phyloP scores from a whole-genome alignment of 2,888 invertebrate genomes.

The Ethmia dodecea region DNA sequence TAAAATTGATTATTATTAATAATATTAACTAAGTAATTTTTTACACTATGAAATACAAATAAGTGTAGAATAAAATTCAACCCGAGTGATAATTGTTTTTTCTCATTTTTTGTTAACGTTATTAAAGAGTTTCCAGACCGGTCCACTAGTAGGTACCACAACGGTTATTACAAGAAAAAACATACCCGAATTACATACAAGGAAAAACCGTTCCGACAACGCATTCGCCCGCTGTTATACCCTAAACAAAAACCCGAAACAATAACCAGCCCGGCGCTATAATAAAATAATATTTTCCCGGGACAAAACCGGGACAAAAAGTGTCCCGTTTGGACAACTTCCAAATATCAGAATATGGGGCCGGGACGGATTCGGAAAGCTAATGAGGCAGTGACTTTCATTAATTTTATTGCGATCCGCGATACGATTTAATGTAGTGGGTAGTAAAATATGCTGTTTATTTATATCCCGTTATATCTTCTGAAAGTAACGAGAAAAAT shows the following conservation, averaged over 20 bases:
- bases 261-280: slow-evolving; percentile 15
- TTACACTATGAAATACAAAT: too few relatives aligned
- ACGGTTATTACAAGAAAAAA: slow-evolving; percentile 1
- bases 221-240: slow-evolving; percentile 2
- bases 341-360: slow-evolving; percentile 24
- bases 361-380: slow-evolving; percentile 18
- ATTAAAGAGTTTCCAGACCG: too few relatives aligned
- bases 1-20: too few relatives aligned
- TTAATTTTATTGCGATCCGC: slow-evolving; percentile 23
- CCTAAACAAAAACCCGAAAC: slow-evolving; percentile 19
- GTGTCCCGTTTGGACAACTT: slow-evolving; percentile 25
- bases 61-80: too few relatives aligned
- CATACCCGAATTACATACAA: slow-evolving; percentile 3
- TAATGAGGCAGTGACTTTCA: slow-evolving; percentile 22
- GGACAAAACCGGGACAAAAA: slow-evolving; percentile 16
- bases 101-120: too few relatives aligned
- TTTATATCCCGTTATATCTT: not conserved
- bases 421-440: slow-evolving; percentile 15
- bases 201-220: not conserved
- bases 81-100: too few relatives aligned
- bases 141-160: too few relatives aligned
- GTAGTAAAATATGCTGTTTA: slow-evolving; percentile 3
- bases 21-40: too few relatives aligned
- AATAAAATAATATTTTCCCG: slow-evolving; percentile 22
- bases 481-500: not conserved